Evolutionary conservation across 2,113 vertebrate species (phyloP).

Genomic region (Halichoeres trimaculatus): DNA sequence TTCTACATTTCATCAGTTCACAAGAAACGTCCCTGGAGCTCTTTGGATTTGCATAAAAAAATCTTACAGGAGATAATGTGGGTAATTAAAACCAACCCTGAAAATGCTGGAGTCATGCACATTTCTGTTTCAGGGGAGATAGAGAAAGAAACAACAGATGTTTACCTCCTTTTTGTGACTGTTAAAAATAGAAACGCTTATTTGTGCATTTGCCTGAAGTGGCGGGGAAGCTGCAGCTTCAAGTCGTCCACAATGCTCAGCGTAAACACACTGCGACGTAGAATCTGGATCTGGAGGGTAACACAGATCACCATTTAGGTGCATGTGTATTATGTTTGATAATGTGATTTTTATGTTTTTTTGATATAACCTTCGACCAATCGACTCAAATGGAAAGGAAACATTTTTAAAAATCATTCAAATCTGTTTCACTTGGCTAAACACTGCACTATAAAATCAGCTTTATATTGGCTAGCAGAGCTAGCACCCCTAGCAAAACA

Average conservation of each 20-base stretch:
- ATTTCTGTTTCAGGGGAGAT: conserved; percentile 15
- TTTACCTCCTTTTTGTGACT: conserved; percentile 11
- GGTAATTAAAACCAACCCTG: conserved; percentile 55
- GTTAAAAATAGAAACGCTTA: conserved; percentile 9
- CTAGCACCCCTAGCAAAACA: too few relatives aligned
- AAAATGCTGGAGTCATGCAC: conserved; percentile 16
- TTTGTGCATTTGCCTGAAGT: conserved; percentile 4
- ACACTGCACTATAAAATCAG: too few relatives aligned
- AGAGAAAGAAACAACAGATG: not conserved
- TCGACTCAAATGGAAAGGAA: too few relatives aligned
- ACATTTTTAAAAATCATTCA: too few relatives aligned
- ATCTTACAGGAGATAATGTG: conserved; percentile 31
- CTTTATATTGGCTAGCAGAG: too few relatives aligned
- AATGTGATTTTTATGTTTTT: too few relatives aligned
- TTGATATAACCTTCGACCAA: too few relatives aligned
- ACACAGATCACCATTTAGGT: too few relatives aligned
- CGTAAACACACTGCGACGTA: conserved; percentile 3
- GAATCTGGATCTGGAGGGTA: too few relatives aligned
- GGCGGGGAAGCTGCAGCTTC: not conserved
- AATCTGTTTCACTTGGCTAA: too few relatives aligned
- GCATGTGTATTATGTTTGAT: too few relatives aligned
- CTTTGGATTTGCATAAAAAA: conserved; percentile 53
- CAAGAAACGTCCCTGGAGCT: conserved; percentile 55
- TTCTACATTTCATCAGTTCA: conserved; percentile 54
- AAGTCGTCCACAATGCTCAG: not conserved